Evolutionary conservation across 2,888 invertebrate species (phyloP).

Genomic region (Nemotelus nigrinus): DNA sequence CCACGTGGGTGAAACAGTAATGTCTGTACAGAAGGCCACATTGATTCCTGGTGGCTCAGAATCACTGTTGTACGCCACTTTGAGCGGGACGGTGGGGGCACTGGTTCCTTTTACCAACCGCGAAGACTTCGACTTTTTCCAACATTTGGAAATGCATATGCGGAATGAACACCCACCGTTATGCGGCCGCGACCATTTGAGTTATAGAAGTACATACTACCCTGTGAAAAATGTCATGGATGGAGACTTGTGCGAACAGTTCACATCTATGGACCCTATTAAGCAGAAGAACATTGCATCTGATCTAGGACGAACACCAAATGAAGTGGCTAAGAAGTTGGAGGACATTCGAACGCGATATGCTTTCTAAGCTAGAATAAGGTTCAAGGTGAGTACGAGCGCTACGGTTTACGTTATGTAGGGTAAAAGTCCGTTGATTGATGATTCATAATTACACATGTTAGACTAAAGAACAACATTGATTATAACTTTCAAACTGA

Average conservation of each 20-base stretch:
- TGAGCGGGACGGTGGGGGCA: constrained; percentile 94
- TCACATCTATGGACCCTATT: constrained; percentile 90
- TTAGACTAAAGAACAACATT: constrained; percentile 46
- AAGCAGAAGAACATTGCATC: constrained; percentile 96
- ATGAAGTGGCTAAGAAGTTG: constrained; percentile 97
- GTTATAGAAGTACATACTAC: constrained; percentile 96
- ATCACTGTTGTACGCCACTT: constrained; percentile 93
- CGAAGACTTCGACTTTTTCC: constrained; percentile 99
- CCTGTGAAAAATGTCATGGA: constrained; percentile 99
- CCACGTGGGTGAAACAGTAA: constrained; percentile 95
- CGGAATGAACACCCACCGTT: constrained; percentile 95
- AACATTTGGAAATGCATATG: constrained; percentile 99
- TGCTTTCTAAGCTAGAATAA: constrained; percentile 81
- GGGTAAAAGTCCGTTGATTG: not conserved
- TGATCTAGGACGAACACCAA: constrained; percentile 94
- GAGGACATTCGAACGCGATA: constrained; percentile 99
- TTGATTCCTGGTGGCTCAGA: constrained; percentile 98
- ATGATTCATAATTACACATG: constrained; percentile 42
- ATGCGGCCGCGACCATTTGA: constrained; percentile 96
- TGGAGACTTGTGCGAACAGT: constrained; percentile 99
- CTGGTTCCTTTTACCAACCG: constrained; percentile 93
- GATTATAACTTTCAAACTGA: constrained; percentile 34
- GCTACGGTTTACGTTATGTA: not conserved
- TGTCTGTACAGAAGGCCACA: constrained; percentile 95
- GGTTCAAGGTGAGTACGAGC: too few species aligned